These are phyloP conservation scores for Drosophila tanythrix DNA, from an alignment of 2,888 invertebrate genomes.

Conservation along the genomic window DNA sequence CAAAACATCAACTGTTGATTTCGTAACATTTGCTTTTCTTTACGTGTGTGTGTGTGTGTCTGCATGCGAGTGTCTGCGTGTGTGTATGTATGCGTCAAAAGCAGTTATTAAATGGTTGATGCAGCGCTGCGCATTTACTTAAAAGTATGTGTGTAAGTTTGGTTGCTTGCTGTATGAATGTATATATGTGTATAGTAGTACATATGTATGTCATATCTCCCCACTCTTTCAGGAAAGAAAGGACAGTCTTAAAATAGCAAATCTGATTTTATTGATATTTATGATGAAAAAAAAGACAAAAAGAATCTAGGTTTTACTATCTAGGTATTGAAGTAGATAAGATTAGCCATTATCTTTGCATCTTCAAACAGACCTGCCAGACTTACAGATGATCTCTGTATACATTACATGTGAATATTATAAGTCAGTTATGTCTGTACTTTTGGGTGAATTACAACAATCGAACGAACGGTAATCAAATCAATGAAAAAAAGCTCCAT, in stretches of 20 bases:
- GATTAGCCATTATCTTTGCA: not conserved
- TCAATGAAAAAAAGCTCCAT: not conserved
- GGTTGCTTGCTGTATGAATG: not conserved
- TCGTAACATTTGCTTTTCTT: conserved; percentile 5
- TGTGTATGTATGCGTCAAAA: not conserved
- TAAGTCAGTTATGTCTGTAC: not conserved
- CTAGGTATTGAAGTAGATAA: conserved; percentile 14
- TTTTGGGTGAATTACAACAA: not conserved
- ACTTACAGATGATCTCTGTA: conserved; percentile 13
- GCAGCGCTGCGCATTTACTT: not conserved
- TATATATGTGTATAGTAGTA: not conserved
- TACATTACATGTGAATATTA: not conserved
- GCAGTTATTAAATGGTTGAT: conserved; percentile 28
- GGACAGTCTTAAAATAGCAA: not conserved
- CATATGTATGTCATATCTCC: not conserved
- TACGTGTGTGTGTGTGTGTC: not conserved
- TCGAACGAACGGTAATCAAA: not conserved
- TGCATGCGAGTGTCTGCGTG: not conserved
- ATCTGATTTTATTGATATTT: not conserved
- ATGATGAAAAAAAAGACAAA: not conserved
- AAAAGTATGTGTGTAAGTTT: not conserved
- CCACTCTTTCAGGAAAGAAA: not conserved
- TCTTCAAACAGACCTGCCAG: not conserved
- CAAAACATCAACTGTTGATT: conserved; percentile 40
- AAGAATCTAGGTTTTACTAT: not conserved